Base-by-base conservation (phyloP, 2,113 vertebrate genomes). In the Baryphthengus martii region DNA sequence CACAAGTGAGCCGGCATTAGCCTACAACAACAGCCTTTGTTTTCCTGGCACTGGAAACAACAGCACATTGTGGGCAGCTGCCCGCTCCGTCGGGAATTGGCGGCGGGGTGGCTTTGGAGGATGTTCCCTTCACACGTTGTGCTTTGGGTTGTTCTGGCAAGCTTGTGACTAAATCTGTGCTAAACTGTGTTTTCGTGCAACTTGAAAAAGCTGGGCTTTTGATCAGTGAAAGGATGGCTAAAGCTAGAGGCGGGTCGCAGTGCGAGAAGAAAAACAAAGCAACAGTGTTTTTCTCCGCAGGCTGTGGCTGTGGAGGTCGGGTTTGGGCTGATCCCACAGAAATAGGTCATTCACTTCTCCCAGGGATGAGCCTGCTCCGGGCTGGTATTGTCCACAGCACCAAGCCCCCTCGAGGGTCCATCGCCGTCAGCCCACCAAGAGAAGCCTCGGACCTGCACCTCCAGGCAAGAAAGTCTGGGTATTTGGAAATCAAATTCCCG, bases 31-130 rank as follows among this genome's bases (percentile, higher is more conserved):
- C 39, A 1, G 86, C 91, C 86, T 94, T 97, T 97, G 95, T 96
- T 90, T 39, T 9, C 0, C 15, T 4, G 1, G 63, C 2, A 3
- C 35, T 3, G 63, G 12, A 19, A 86, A 97, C 96, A 97, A 96
- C 6, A 49, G 86, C 9, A 31, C 95, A 67, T 96, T 96, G 96
- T 97, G 90, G 94, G 88, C 82, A 82, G 91, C 88, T 95, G 83
- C 73, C 68, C 3, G 40, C 7, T 2, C 59, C 1, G 23, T 44
- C 65, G 10, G 90, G 45, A 5, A 2, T 3, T 77, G 89, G 82
- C 52, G 16, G 91, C 35, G 0, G 63, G 20, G 21, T 25, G 72
- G 47, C 81, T 66, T 39, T 40, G 93, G 37, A 37, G 82, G 93
- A 67, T 68, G 94, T 55, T 7, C 82, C 82, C 86, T 45, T 77